These are phyloP conservation scores for Parazoanthus atlanticus DNA, from an alignment of 92 coral and sea anemone species.

Conservation along the genomic window DNA sequence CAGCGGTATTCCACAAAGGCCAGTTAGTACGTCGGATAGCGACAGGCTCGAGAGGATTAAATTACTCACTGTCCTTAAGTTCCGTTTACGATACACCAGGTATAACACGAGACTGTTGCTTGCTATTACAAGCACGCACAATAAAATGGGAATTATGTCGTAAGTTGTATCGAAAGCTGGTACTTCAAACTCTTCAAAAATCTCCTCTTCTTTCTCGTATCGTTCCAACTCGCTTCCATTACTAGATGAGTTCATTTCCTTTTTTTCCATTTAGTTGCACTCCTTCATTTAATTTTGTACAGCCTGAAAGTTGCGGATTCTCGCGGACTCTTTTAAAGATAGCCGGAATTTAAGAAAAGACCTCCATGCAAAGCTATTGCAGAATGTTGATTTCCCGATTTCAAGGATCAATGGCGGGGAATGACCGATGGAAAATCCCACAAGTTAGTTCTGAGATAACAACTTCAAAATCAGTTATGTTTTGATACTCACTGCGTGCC, in stretches of 20 bases:
- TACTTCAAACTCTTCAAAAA: not conserved
- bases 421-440: not conserved
- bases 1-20: constrained; percentile 57
- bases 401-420: not conserved
- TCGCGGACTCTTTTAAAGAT: too few relatives aligned
- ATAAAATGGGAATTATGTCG: constrained; percentile 45
- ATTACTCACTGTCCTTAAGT: constrained; percentile 58
- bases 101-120: constrained; percentile 48
- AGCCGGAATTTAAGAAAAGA: not conserved
- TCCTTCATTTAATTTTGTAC: not conserved
- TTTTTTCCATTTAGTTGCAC: too few relatives aligned
- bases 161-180: constrained; percentile 28
- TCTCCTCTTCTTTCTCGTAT: not conserved
- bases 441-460: too few relatives aligned
- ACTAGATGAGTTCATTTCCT: constrained; percentile 32
- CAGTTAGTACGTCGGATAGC: constrained; percentile 61
- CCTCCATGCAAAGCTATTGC: not conserved
- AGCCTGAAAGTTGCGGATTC: not conserved
- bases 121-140: constrained; percentile 56
- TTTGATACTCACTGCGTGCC: not conserved
- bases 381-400: not conserved
- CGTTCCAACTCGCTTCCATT: not conserved
- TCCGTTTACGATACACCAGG: constrained; percentile 49
- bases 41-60: constrained; percentile 58
- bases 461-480: not conserved